Conservation (phyloP, 1,140 invertebrate genomes). For the Aricia agestis region DNA sequence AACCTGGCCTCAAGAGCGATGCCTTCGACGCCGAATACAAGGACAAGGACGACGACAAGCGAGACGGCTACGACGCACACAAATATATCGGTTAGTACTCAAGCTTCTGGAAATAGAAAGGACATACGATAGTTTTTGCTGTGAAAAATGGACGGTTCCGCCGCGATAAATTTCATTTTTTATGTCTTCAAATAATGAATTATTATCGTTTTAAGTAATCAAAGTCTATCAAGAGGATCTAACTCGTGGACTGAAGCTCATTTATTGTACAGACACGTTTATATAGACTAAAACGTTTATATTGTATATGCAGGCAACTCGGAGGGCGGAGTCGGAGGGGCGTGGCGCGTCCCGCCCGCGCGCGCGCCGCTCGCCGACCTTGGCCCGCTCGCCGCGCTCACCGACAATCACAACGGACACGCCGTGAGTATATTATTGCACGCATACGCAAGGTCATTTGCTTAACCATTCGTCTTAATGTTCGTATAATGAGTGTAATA, state of each 20-base stretch:
- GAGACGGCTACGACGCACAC: not conserved
- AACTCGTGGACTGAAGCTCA: too few relatives aligned
- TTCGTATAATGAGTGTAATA: too few relatives aligned
- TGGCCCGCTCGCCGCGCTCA: not conserved
- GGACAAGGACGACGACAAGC: not conserved
- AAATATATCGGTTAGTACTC: not conserved
- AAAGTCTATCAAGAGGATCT: too few relatives aligned
- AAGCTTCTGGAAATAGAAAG: not conserved
- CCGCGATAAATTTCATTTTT: too few relatives aligned
- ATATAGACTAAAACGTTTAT: too few relatives aligned
- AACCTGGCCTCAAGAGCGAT: constrained; percentile 26
- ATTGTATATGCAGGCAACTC: not conserved
- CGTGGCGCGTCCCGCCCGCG: not conserved
- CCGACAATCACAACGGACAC: not conserved
- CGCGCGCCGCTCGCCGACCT: not conserved
- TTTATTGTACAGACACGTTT: too few relatives aligned
- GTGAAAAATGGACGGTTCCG: too few relatives aligned
- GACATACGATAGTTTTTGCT: too few relatives aligned
- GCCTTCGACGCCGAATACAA: not conserved
- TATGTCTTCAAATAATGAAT: too few relatives aligned
- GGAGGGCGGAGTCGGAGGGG: not conserved
- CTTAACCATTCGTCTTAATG: too few relatives aligned
- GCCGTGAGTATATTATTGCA: not conserved
- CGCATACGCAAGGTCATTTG: too few relatives aligned
- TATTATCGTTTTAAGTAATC: too few relatives aligned